A percentile compares a stretch with the other conserved stretches of the same genome.
Evolutionary conservation across 2,113 vertebrate species (phyloP).

Genomic region (Hassar affinis): DNA sequence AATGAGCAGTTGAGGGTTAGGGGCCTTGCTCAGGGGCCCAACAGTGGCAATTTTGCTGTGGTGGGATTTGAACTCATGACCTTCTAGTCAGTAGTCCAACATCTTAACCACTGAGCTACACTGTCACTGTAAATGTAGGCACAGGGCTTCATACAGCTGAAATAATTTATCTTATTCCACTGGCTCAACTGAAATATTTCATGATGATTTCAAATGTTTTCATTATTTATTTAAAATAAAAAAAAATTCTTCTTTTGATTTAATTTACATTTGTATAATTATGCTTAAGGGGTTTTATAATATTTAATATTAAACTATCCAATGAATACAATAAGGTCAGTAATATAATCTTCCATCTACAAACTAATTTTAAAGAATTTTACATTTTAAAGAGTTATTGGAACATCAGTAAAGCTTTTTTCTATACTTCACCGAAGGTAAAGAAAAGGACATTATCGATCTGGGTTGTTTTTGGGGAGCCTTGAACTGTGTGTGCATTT

Average conservation of each 20-base stretch:
- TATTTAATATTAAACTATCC: conserved; percentile 50
- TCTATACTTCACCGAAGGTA: conserved; percentile 38
- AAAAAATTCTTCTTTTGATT: too few relatives aligned
- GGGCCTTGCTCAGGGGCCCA: too few relatives aligned
- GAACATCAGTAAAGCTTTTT: conserved; percentile 64
- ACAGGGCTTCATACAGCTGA: background rate
- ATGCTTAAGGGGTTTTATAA: background rate
- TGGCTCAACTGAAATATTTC: background rate
- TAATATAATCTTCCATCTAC: conserved; percentile 64
- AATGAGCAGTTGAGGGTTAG: too few relatives aligned
- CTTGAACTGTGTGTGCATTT: conserved; percentile 76
- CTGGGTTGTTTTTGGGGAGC: conserved; percentile 67
- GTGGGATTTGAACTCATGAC: too few relatives aligned
- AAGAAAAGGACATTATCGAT: conserved; percentile 75
- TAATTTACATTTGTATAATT: background rate
- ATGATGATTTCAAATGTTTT: background rate
- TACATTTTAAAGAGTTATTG: conserved; percentile 61
- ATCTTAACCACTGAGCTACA: too few relatives aligned
- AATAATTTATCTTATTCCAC: background rate
- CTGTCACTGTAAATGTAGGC: background rate
- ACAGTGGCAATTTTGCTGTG: too few relatives aligned
- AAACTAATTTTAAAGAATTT: conserved; percentile 43
- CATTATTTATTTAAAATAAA: background rate
- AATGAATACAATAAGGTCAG: conserved; percentile 59
- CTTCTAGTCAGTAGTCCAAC: too few relatives aligned